phyloP scores from a whole-genome alignment of 35 echinoderm and acorn worm species.

The Eucidaris tribuloides region DNA sequence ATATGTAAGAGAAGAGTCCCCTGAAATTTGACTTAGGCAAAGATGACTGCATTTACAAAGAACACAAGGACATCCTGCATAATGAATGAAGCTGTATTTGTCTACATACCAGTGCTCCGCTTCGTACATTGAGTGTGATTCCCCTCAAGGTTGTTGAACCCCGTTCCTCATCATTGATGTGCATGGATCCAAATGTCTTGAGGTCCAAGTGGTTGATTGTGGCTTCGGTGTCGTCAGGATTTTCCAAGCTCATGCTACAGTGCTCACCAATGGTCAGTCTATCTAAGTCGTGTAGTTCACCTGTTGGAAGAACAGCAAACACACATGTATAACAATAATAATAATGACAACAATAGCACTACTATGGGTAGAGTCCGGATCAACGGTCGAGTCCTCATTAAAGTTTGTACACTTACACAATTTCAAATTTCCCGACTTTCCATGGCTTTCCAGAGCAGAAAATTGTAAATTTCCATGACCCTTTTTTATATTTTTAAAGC shows the following conservation, averaged over 20 bases:
- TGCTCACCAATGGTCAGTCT: slow-evolving; percentile 60
- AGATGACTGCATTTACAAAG: neutral
- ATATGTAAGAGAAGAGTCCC: no score
- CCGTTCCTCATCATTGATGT: slow-evolving; percentile 67
- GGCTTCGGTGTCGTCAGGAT: slow-evolving; percentile 18
- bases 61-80: neutral
- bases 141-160: slow-evolving; percentile 68
- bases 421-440: no score
- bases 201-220: slow-evolving; percentile 69
- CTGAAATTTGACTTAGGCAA: no score
- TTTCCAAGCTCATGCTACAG: slow-evolving; percentile 71
- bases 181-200: slow-evolving; percentile 74
- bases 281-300: slow-evolving; percentile 64
- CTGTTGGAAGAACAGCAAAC: slow-evolving; percentile 24
- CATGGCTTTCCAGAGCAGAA: no score
- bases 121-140: slow-evolving; percentile 68
- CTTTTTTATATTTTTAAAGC: no score
- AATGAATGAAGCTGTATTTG: neutral
- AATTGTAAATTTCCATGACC: no score
- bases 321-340: no score
- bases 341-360: no score
- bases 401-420: no score
- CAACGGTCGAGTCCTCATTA: no score
- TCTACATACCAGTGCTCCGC: slow-evolving; percentile 70
- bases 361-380: no score